Conservation (phyloP, 2,113 vertebrate species). For the Pedetes capensis region DNA sequence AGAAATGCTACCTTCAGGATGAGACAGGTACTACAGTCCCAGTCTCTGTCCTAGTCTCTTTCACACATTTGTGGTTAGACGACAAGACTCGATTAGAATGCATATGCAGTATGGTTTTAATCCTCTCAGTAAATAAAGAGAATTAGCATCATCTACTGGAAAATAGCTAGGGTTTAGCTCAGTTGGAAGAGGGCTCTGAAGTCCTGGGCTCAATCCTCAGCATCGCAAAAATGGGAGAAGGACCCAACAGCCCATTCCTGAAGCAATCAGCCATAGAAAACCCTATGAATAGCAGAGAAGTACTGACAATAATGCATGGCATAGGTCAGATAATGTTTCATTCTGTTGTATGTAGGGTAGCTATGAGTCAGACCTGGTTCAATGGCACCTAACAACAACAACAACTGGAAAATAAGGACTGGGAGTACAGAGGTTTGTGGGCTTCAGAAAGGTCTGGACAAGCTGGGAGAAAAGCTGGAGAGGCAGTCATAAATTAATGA, state of each 20-base stretch:
- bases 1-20: background rate
- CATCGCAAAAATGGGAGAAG: too few relatives aligned
- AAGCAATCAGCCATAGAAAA: too few relatives aligned
- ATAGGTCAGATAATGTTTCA: too few relatives aligned
- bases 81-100: background rate
- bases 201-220: too few relatives aligned
- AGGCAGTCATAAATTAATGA: background rate
- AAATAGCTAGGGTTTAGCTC: too few relatives aligned
- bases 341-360: too few relatives aligned
- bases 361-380: too few relatives aligned
- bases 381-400: too few relatives aligned
- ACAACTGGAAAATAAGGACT: background rate
- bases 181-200: too few relatives aligned
- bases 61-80: background rate
- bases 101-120: background rate
- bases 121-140: conserved; percentile 2
- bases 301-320: too few relatives aligned
- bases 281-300: too few relatives aligned
- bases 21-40: background rate
- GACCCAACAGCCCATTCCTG: too few relatives aligned
- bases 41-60: background rate
- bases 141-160: background rate
- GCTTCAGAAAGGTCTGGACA: background rate
- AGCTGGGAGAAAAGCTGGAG: background rate
- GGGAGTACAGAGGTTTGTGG: background rate